Conservation (phyloP, 2,888 invertebrate genomes). For the Pasiphila rectangulata region DNA sequence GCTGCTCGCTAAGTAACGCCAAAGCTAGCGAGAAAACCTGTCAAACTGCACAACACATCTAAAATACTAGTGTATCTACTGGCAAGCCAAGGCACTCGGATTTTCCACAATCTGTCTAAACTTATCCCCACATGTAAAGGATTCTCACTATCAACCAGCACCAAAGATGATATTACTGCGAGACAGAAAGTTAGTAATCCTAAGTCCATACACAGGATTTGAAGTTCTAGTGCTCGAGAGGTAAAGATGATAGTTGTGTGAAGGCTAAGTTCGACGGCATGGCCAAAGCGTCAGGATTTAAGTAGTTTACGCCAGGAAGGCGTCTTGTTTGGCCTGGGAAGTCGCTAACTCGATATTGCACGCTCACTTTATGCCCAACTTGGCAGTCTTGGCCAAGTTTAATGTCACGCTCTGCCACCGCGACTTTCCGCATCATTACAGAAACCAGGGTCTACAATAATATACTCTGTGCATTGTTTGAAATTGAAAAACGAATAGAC, state of each 20-base stretch:
- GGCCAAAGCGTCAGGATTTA: slow-evolving; percentile 66
- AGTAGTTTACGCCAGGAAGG: slow-evolving; percentile 68
- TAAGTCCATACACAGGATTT: slow-evolving; percentile 15
- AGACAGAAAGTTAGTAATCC: slow-evolving; percentile 7
- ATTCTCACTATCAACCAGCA: slow-evolving; percentile 31
- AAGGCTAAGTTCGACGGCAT: slow-evolving; percentile 42
- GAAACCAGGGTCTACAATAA: slow-evolving; percentile 5
- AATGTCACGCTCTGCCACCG: slow-evolving; percentile 58
- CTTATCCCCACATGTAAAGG: slow-evolving; percentile 39
- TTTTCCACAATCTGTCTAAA: slow-evolving; percentile 39
- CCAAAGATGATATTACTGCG: slow-evolving; percentile 34
- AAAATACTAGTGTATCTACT: too few species aligned
- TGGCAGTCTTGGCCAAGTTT: slow-evolving; percentile 50
- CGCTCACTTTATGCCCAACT: slow-evolving; percentile 63
- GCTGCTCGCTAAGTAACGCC: too few species aligned
- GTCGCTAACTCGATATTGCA: slow-evolving; percentile 74
- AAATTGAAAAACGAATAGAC: too few species aligned
- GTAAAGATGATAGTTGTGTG: slow-evolving; percentile 39
- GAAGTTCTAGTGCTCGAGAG: slow-evolving; percentile 23
- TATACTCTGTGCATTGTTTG: background rate
- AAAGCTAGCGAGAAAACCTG: slow-evolving; percentile 5
- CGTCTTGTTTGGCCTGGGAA: slow-evolving; percentile 64
- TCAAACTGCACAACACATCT: slow-evolving; percentile 20
- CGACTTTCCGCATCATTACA: slow-evolving; percentile 22
- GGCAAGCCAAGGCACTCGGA: slow-evolving; percentile 49